A percentile compares a stretch with the other conserved stretches of the same genome.
Evolutionary conservation across 2,113 vertebrate species (phyloP).

Genomic region (Puma concolor): DNA sequence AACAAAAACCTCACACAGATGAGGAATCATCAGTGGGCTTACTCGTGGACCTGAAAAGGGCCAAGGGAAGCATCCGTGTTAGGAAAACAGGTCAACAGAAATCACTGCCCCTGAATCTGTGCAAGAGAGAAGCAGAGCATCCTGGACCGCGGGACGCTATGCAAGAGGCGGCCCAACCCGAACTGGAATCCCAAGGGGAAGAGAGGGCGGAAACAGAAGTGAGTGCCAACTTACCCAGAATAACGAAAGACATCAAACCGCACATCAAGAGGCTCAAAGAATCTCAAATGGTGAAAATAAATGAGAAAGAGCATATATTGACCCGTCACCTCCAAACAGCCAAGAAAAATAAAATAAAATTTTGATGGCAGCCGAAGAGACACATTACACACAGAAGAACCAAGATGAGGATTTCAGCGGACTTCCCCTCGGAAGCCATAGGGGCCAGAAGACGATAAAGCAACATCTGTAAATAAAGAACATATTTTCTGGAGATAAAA

Average conservation of each 20-base stretch:
- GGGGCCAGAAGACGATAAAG: background rate
- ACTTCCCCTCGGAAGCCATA: background rate
- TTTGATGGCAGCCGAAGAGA: background rate
- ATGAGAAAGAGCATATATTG: background rate
- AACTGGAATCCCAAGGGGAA: too few species aligned
- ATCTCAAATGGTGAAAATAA: background rate
- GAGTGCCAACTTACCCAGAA: background rate
- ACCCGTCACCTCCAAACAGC: background rate
- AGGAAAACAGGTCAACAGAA: too few species aligned
- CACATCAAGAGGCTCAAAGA: background rate
- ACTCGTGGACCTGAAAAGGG: background rate
- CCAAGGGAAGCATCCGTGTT: background rate
- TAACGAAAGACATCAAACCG: background rate
- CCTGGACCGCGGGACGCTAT: accelerated
- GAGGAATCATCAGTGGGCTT: background rate
- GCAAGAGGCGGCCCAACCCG: accelerated
- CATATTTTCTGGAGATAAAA: background rate
- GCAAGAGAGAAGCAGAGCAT: background rate
- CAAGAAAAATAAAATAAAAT: background rate
- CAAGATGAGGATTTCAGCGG: too few species aligned
- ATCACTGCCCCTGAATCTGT: accelerated
- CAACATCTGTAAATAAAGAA: background rate
- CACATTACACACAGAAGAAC: too few species aligned
- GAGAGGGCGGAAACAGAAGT: background rate
- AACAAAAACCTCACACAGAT: background rate